These are phyloP conservation scores for Listronotus oregonensis DNA, from an alignment of 1,140 invertebrate species.

Conservation along the genomic window DNA sequence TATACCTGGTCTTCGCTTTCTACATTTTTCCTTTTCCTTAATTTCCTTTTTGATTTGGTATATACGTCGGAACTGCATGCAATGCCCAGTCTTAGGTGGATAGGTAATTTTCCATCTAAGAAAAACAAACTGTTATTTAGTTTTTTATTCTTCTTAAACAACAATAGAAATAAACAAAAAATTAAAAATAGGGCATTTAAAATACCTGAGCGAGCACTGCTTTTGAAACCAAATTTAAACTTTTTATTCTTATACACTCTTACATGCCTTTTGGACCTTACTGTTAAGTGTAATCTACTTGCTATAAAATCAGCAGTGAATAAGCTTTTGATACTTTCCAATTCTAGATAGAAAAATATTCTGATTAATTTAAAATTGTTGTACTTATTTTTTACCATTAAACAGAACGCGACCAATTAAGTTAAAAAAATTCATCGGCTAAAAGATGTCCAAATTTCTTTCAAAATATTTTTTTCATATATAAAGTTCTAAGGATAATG, in stretches of 20 bases:
- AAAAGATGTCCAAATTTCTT: too few species aligned
- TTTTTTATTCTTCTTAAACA: constrained; percentile 11
- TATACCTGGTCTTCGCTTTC: constrained; percentile 52
- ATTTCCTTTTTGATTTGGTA: constrained; percentile 36
- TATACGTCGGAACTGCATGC: constrained; percentile 35
- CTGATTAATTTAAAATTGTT: too few species aligned
- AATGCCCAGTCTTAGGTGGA: constrained; percentile 50
- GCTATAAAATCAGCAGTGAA: constrained; percentile 41
- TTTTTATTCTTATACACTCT: constrained; percentile 34
- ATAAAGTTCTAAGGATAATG: too few species aligned
- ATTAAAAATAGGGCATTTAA: neutral
- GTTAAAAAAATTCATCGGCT: too few species aligned
- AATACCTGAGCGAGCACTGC: constrained; percentile 23
- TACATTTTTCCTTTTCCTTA: constrained; percentile 42
- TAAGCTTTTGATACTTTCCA: constrained; percentile 34
- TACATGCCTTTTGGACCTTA: constrained; percentile 31
- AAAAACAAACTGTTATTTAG: constrained; percentile 4
- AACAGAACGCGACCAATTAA: too few species aligned
- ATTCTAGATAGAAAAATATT: constrained; percentile 26
- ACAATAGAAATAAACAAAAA: constrained; percentile 12
- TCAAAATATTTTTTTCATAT: too few species aligned
- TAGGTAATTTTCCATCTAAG: constrained; percentile 50
- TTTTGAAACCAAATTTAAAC: constrained; percentile 28
- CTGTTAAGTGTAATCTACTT: constrained; percentile 28
- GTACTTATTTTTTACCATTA: too few species aligned